A percentile compares a stretch with the other conserved stretches of the same genome.
These are phyloP conservation scores for Drosophila nasuta DNA, from an alignment of 1,140 invertebrate genomes.

Conservation along the genomic window DNA sequence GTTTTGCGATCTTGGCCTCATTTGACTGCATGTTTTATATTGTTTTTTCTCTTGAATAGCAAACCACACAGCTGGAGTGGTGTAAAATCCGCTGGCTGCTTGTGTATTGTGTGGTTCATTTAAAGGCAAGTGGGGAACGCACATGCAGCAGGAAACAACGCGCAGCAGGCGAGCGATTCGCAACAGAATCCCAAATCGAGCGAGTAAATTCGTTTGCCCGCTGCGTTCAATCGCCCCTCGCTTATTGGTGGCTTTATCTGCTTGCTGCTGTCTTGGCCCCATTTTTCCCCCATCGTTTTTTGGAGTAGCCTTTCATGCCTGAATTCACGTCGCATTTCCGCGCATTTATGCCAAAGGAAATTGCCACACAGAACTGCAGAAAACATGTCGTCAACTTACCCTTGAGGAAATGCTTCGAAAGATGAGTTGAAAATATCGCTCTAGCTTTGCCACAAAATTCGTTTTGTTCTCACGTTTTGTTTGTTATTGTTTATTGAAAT, in stretches of 20 bases:
- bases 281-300: neutral
- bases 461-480: too few species aligned
- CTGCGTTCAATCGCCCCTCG: conserved; percentile 49
- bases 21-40: neutral
- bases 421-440: neutral
- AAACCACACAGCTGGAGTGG: conserved; percentile 29
- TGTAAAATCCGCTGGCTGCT: conserved; percentile 29
- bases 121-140: conserved; percentile 40
- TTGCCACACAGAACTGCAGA: conserved; percentile 18
- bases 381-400: neutral
- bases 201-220: conserved; percentile 25
- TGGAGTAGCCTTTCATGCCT: conserved; percentile 13
- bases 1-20: neutral
- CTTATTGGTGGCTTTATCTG: conserved; percentile 41
- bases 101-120: conserved; percentile 59
- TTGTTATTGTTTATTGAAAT: too few species aligned
- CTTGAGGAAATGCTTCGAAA: neutral
- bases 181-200: conserved; percentile 39
- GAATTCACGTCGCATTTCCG: conserved; percentile 42
- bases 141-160: neutral
- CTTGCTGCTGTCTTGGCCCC: conserved; percentile 11
- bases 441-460: conserved; percentile 12
- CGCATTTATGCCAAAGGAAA: conserved; percentile 40
- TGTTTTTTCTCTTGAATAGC: conserved; percentile 6
- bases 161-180: conserved; percentile 29